Conservation (phyloP, 2,113 vertebrate species). For the Eonycteris spelaea region DNA sequence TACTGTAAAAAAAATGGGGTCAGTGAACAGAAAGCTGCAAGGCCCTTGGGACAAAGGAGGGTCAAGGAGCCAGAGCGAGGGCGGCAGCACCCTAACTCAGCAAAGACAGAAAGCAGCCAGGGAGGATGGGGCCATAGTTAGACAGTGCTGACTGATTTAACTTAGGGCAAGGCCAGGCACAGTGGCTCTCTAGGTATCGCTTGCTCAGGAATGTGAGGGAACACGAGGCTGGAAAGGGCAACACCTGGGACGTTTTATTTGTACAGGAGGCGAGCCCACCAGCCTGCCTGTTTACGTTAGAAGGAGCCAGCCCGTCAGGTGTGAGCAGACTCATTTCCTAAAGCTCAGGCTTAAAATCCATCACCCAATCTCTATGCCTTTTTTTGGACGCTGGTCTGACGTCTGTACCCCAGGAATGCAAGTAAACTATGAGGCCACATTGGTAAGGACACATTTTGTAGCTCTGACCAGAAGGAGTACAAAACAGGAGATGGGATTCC, state of each 20-base stretch:
- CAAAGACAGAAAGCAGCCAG: not conserved
- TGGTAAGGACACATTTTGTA: not conserved
- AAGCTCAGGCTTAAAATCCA: not conserved
- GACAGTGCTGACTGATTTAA: not conserved
- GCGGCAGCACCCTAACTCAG: accelerated
- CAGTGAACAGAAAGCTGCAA: not conserved
- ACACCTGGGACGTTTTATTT: not conserved
- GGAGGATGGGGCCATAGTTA: not conserved
- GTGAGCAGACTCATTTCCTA: not conserved
- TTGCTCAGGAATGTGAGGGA: not conserved
- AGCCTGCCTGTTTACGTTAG: not conserved
- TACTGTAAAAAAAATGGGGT: not conserved
- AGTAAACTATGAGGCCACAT: not conserved
- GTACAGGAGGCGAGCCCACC: not conserved
- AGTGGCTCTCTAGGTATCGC: accelerated
- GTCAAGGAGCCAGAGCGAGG: not conserved
- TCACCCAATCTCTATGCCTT: not conserved
- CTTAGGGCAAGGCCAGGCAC: accelerated
- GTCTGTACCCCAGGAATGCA: not conserved
- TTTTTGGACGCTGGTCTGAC: not conserved
- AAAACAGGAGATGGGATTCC: not conserved
- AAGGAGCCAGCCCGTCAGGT: not conserved
- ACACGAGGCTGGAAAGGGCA: accelerated
- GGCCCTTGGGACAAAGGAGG: not conserved
- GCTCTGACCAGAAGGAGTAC: not conserved